These are phyloP conservation scores for Gasteruption jaculator DNA, from an alignment of 2,888 invertebrate genomes.

Conservation along the genomic window DNA sequence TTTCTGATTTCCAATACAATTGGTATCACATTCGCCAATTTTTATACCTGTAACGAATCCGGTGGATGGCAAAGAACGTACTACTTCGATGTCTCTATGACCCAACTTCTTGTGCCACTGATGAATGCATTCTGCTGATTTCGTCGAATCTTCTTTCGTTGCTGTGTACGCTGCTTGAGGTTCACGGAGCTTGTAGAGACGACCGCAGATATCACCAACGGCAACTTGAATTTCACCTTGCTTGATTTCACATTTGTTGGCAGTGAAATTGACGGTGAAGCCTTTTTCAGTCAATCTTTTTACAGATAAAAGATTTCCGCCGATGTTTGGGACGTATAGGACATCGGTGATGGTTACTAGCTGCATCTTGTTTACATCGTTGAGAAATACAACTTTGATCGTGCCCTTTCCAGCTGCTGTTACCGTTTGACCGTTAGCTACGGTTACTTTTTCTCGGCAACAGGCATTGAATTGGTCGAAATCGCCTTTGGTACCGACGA, in stretches of 20 bases:
- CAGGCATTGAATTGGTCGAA: constrained; percentile 4
- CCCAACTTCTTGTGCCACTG: constrained; percentile 19
- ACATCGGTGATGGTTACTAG: constrained; percentile 21
- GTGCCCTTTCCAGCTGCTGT: constrained; percentile 16
- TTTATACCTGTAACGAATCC: constrained; percentile 12
- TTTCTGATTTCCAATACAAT: constrained; percentile 7
- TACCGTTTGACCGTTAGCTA: constrained; percentile 6
- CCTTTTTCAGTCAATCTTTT: constrained; percentile 20
- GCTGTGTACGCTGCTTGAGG: too few species aligned
- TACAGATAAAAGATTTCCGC: constrained; percentile 24
- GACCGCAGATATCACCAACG: neutral
- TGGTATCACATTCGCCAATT: constrained; percentile 11
- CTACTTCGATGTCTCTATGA: constrained; percentile 16
- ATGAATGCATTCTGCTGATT: constrained; percentile 13
- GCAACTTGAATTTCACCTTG: neutral
- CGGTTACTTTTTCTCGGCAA: constrained; percentile 3
- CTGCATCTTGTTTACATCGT: constrained; percentile 6
- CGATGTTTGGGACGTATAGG: constrained; percentile 20
- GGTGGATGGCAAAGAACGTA: constrained; percentile 8
- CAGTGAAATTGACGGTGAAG: constrained; percentile 17
- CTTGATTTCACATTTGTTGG: constrained; percentile 17
- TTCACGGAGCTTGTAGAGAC: neutral
- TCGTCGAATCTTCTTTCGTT: neutral
- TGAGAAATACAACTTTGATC: constrained; percentile 15
- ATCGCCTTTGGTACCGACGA: constrained; percentile 12